These are phyloP conservation scores for Anagyrus pseudococci DNA, from an alignment of 2,888 invertebrate species.

Conservation along the genomic window DNA sequence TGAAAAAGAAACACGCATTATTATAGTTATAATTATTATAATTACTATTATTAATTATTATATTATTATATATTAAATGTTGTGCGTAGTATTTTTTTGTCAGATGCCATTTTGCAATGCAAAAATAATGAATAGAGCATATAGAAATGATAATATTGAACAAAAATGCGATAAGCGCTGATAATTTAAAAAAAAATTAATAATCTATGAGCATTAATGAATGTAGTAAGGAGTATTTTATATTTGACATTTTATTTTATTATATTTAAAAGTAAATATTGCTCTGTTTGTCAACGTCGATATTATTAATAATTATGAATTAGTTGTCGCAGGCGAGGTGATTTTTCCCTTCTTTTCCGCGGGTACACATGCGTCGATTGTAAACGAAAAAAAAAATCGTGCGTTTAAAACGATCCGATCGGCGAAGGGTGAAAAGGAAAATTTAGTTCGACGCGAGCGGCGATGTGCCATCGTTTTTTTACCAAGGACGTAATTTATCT, in stretches of 20 bases:
- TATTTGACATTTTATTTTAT: slow-evolving; percentile 50
- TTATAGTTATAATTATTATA: slow-evolving; percentile 47
- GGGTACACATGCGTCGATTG: background rate
- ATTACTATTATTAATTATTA: slow-evolving; percentile 47
- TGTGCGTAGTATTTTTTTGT: slow-evolving; percentile 55
- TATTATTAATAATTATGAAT: slow-evolving; percentile 42
- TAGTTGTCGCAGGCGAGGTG: slow-evolving; percentile 20
- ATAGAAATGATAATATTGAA: background rate
- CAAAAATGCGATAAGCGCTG: too few relatives aligned
- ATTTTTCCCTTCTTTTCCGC: slow-evolving; percentile 27
- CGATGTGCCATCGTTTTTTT: background rate
- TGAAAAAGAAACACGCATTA: slow-evolving; percentile 48
- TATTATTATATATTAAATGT: slow-evolving; percentile 57
- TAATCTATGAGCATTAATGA: slow-evolving; percentile 48
- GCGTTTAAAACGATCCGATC: background rate
- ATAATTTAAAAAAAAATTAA: too few relatives aligned
- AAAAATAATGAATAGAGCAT: too few relatives aligned
- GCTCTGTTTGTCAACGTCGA: slow-evolving; percentile 38
- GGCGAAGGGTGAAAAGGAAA: background rate
- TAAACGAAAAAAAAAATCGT: background rate
- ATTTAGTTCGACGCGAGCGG: slow-evolving; percentile 8
- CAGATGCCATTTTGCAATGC: slow-evolving; percentile 44
- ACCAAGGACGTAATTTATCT: slow-evolving; percentile 21
- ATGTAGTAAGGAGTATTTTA: slow-evolving; percentile 49
- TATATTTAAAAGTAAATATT: slow-evolving; percentile 46